Evolutionary conservation across 2,113 vertebrate genomes (phyloP), one percentile per base, ranked within the genome.

Genomic region (Coryphaenoides rupestris): DNA sequence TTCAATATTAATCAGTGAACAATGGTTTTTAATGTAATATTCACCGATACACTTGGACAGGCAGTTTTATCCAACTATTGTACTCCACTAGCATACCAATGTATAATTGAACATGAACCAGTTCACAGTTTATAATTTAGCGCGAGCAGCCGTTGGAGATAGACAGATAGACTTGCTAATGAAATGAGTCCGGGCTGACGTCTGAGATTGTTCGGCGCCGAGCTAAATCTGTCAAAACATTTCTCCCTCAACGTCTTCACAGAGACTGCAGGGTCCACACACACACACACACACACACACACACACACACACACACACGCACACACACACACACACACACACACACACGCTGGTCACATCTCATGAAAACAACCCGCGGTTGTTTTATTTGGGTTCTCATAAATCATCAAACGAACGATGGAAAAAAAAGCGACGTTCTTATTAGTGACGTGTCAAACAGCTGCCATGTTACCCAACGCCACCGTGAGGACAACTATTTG

Each of bases 181-280:
- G 67, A 80, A 81, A 75, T 71, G 69, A 78, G 56, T 67, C 64
- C 58, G 6, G 49, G 68, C n/a, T 79, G 80, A 85, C 84, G 82
- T 82, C 72, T 74, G 66, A 80, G 76, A 73, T 74, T 77, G 33
- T 40, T 68, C 74, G 77, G 80, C 85, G 75, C 63, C 81, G 84
- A 84, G 86, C 82, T 85, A 78, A 85, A 87, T 89, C 84, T 81
- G 86, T 88, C 84, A 85, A 76, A 87, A 82, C 72, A 63, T 23
- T 78, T 88, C 70, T 77, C 73, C 76, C 74, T 79, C 79, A 73
- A 66, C 68, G 69, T 63, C 66, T 76, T 72, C 53, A 63, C 64
- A 69, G n/a, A 15, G 69, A 66, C 71, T 24, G 22, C n/a, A n/a
- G 16, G 55, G 2, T 66, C 54, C 77, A 60, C 74, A 49, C 46